phyloP scores from a whole-genome alignment of 1,140 invertebrate genomes.

The Hylyphantes graminicola region DNA sequence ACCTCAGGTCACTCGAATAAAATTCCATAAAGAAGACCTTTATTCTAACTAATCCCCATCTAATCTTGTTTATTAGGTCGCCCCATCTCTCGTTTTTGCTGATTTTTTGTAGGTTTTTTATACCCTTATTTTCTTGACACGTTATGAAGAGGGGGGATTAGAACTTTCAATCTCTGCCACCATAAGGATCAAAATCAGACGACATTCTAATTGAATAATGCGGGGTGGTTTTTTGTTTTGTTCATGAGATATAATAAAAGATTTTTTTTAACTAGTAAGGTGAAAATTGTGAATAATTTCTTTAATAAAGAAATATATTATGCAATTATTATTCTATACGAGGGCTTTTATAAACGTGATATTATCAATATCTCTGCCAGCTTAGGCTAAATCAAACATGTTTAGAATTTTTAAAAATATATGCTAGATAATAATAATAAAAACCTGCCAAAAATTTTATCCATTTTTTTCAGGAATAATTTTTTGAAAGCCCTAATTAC shows the following conservation, averaged over 20 bases:
- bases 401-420: too few relatives aligned
- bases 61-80: slow-evolving; percentile 52
- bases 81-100: slow-evolving; percentile 3
- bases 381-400: too few relatives aligned
- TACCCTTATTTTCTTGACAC: slow-evolving; percentile 12
- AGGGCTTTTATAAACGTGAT: too few relatives aligned
- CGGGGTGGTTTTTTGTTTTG: not conserved
- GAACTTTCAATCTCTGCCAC: not conserved
- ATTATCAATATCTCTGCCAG: too few relatives aligned
- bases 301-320: too few relatives aligned
- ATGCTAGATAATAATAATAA: too few relatives aligned
- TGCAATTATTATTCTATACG: too few relatives aligned
- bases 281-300: not conserved
- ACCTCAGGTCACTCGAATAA: not conserved
- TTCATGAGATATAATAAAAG: not conserved
- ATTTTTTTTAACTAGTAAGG: not conserved
- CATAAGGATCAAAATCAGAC: not conserved
- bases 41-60: slow-evolving; percentile 44
- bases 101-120: slow-evolving; percentile 17
- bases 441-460: too few relatives aligned
- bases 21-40: slow-evolving; percentile 19
- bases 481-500: too few relatives aligned
- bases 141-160: slow-evolving; percentile 40
- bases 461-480: too few relatives aligned
- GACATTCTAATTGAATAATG: slow-evolving; percentile 54